phyloP scores from a whole-genome alignment of 2,113 vertebrate species.

The Cololabis saira region DNA sequence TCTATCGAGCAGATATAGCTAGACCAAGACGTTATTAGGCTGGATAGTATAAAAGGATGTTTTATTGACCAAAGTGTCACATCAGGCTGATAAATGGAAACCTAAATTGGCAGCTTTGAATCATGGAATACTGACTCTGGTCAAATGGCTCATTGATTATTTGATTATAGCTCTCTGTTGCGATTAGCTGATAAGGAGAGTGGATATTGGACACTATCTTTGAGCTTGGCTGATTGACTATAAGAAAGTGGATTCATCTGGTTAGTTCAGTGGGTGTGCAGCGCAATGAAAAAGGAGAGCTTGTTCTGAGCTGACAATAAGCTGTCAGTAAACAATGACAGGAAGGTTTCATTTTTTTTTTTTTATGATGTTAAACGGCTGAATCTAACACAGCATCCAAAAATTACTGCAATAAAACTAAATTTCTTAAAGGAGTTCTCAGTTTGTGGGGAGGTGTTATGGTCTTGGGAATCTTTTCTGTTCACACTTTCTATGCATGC shows the following conservation, averaged over 20 bases:
- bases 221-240: slow-evolving; percentile 45
- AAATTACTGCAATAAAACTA: slow-evolving; percentile 15
- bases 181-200: slow-evolving; percentile 65
- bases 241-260: slow-evolving; percentile 45
- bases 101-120: slow-evolving; percentile 58
- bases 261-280: slow-evolving; percentile 23
- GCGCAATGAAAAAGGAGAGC: background rate
- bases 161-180: slow-evolving; percentile 67
- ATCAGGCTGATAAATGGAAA: slow-evolving; percentile 58
- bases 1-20: slow-evolving; percentile 32
- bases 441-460: slow-evolving; percentile 36
- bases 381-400: slow-evolving; percentile 1
- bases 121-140: slow-evolving; percentile 53
- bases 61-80: slow-evolving; percentile 54
- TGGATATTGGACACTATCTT: slow-evolving; percentile 51
- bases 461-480: slow-evolving; percentile 44
- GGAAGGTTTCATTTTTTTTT: background rate
- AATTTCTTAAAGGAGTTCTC: slow-evolving; percentile 21
- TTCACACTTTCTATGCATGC: slow-evolving; percentile 49
- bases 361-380: no score
- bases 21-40: slow-evolving; percentile 47
- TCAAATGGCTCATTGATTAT: slow-evolving; percentile 70
- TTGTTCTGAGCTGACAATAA: background rate
- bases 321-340: background rate
- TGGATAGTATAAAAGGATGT: slow-evolving; percentile 61